phyloP scores from a whole-genome alignment of 2,113 vertebrate species.

The Apistogramma diplotaenia region DNA sequence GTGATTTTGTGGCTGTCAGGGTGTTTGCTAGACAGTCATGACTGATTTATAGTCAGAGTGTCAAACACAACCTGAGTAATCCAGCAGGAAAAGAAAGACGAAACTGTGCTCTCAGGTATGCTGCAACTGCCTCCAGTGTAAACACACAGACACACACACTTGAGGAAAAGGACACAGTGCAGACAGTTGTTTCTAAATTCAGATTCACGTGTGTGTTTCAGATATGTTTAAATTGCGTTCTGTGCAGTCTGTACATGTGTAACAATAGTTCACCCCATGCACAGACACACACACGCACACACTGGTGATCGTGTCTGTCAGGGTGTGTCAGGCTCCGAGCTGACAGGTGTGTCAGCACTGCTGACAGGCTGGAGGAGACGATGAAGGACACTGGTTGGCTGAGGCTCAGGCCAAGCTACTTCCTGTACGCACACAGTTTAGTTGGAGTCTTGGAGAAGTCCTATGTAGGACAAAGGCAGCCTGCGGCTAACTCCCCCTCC shows the following conservation, averaged over 20 bases:
- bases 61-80: constrained; percentile 50
- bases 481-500: constrained; percentile 49
- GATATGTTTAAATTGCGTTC: background rate
- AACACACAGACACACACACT: constrained; percentile 24
- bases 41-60: constrained; percentile 54
- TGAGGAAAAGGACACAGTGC: background rate
- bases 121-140: constrained; percentile 2
- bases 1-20: constrained; percentile 60
- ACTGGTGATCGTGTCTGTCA: constrained; percentile 33
- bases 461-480: constrained; percentile 73
- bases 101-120: constrained; percentile 25
- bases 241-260: background rate
- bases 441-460: constrained; percentile 54
- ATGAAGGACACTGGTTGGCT: constrained; percentile 56
- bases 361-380: constrained; percentile 36
- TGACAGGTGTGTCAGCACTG: constrained; percentile 61
- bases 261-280: background rate
- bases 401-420: constrained; percentile 52
- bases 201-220: background rate
- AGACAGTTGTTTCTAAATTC: background rate
- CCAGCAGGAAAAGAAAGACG: constrained; percentile 51
- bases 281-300: background rate
- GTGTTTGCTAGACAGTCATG: constrained; percentile 40
- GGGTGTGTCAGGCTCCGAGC: constrained; percentile 36
- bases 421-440: constrained; percentile 47